Conservation (phyloP, 1,140 invertebrate species). For the Solenopsis fugax region DNA sequence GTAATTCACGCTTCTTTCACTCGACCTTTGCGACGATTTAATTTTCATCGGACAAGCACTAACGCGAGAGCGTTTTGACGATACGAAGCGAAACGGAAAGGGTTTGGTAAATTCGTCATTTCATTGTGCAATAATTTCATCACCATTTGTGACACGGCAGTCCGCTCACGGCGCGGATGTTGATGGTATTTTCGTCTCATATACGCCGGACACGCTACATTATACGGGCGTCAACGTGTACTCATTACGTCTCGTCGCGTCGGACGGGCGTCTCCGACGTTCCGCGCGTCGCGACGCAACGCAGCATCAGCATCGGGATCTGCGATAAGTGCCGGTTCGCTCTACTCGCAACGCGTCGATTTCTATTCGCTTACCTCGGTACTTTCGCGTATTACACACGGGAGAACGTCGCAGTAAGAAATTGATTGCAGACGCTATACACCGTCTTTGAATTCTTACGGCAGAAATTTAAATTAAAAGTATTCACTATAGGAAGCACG, state of each 20-base stretch:
- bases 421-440: not conserved
- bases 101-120: slow-evolving; percentile 27
- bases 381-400: slow-evolving; percentile 11
- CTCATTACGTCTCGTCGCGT: slow-evolving; percentile 48
- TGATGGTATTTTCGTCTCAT: slow-evolving; percentile 61
- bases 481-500: not conserved
- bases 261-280: slow-evolving; percentile 28
- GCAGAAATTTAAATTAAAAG: not conserved
- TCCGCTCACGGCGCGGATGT: slow-evolving; percentile 34
- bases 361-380: not conserved
- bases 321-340: slow-evolving; percentile 37
- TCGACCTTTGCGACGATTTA: slow-evolving; percentile 25
- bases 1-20: slow-evolving; percentile 16
- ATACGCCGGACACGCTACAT: slow-evolving; percentile 49
- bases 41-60: slow-evolving; percentile 24
- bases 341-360: slow-evolving; percentile 4
- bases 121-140: slow-evolving; percentile 63
- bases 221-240: slow-evolving; percentile 60
- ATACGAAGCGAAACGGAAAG: not conserved
- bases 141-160: slow-evolving; percentile 44
- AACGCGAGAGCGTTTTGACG: slow-evolving; percentile 1
- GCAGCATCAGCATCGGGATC: not conserved
- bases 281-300: slow-evolving; percentile 44
- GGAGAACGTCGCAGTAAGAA: not conserved
- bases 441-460: not conserved